Conservation (phyloP, 2,113 vertebrate species). For the Martes martes region DNA sequence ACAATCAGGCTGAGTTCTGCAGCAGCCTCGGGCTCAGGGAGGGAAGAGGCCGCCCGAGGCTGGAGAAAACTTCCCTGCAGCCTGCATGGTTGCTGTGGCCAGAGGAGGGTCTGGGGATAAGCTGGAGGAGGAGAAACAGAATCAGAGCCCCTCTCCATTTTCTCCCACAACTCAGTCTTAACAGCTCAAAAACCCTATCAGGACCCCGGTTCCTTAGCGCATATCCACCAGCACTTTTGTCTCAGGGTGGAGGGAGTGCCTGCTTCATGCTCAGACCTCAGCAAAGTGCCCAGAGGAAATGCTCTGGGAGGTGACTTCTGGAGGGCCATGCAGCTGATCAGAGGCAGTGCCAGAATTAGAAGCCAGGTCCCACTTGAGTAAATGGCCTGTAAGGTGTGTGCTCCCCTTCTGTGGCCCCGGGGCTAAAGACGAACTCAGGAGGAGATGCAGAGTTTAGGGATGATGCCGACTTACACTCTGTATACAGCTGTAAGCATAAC, state of each 20-base stretch:
- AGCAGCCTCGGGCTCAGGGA: not conserved
- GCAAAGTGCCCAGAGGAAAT: not conserved
- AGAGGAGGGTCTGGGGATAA: not conserved
- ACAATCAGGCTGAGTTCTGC: not conserved
- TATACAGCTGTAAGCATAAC: not conserved
- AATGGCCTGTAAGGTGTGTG: not conserved
- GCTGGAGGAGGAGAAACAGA: not conserved
- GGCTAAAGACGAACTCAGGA: not conserved
- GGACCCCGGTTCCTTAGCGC: not conserved
- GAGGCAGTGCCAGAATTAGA: not conserved
- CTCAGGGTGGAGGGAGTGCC: not conserved
- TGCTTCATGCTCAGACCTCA: not conserved
- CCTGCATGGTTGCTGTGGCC: not conserved
- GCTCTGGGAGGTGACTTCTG: not conserved
- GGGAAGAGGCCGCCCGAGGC: not conserved
- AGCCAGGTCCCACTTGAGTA: not conserved
- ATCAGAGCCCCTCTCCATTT: too few relatives aligned
- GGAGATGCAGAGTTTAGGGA: too few relatives aligned
- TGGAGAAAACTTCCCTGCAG: accelerated
- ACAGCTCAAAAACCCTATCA: not conserved
- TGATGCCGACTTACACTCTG: not conserved
- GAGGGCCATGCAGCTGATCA: not conserved
- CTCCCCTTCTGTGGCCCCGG: not conserved
- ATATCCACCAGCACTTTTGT: not conserved
- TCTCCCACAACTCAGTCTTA: not conserved